These are phyloP conservation scores for Cinclus cinclus DNA, from an alignment of 2,113 vertebrate genomes.

Conservation along the genomic window DNA sequence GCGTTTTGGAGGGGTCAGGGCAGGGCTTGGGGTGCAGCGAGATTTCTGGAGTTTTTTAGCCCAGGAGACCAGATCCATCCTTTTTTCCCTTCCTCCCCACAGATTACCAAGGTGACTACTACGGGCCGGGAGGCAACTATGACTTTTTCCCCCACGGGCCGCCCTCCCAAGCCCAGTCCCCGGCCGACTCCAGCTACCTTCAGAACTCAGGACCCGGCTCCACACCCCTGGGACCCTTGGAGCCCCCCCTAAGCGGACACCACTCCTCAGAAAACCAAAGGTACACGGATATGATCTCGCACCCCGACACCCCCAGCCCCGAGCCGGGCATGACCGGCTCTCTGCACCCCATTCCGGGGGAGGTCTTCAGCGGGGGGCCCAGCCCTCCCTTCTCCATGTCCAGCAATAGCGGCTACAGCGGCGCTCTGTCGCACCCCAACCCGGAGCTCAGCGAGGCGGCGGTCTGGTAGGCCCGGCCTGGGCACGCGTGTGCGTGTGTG, in stretches of 20 bases:
- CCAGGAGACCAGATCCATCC: background rate
- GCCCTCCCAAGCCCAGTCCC: slow-evolving; percentile 94
- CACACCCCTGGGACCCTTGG: slow-evolving; percentile 83
- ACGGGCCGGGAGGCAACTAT: slow-evolving; percentile 89
- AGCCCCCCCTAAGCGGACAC: slow-evolving; percentile 85
- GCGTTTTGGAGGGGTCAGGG: background rate
- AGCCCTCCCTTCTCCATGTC: slow-evolving; percentile 95
- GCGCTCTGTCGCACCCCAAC: slow-evolving; percentile 89
- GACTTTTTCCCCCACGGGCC: slow-evolving; percentile 97
- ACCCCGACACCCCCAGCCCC: slow-evolving; percentile 93
- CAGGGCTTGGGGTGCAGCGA: rapidly evolving
- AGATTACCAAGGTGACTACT: slow-evolving; percentile 98
- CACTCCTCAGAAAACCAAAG: slow-evolving; percentile 94
- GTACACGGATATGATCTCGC: slow-evolving; percentile 98
- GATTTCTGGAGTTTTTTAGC: background rate
- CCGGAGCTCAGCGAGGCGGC: slow-evolving; percentile 92
- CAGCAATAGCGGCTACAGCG: slow-evolving; percentile 91
- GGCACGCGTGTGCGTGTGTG: background rate
- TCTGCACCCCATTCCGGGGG: slow-evolving; percentile 88
- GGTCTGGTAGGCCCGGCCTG: slow-evolving; percentile 83
- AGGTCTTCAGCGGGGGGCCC: slow-evolving; percentile 91
- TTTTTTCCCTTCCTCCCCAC: background rate
- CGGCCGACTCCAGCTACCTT: slow-evolving; percentile 92
- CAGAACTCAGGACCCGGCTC: slow-evolving; percentile 86
- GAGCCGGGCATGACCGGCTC: slow-evolving; percentile 90